These are phyloP conservation scores for Ischnura elegans DNA, from an alignment of 2,888 invertebrate species.

Conservation along the genomic window DNA sequence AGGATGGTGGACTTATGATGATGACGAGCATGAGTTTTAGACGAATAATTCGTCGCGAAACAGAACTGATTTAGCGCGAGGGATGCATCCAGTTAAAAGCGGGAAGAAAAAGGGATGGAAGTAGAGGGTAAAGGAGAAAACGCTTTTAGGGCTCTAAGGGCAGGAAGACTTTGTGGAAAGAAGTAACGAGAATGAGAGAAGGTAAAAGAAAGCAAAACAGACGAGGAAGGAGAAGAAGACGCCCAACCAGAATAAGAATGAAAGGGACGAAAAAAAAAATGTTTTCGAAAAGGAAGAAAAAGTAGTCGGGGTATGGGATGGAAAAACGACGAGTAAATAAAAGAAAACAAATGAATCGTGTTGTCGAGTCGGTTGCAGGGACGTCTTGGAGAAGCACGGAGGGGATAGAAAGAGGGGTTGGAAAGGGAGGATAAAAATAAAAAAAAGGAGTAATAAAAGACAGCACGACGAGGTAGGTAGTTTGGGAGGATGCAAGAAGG, in stretches of 20 bases:
- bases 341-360: slow-evolving; percentile 44
- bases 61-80: too few relatives aligned
- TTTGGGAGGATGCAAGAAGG: not conserved
- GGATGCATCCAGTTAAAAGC: too few relatives aligned
- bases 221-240: not conserved
- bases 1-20: too few relatives aligned
- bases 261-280: not conserved
- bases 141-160: not conserved
- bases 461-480: not conserved
- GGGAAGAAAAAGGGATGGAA: not conserved
- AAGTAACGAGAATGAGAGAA: not conserved
- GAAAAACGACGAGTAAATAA: not conserved
- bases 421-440: not conserved
- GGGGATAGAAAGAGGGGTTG: not conserved
- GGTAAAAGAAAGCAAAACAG: not conserved
- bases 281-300: too few relatives aligned
- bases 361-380: slow-evolving; percentile 11
- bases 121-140: not conserved
- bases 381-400: not conserved
- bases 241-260: not conserved
- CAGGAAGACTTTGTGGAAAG: too few relatives aligned
- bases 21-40: too few relatives aligned
- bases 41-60: too few relatives aligned
- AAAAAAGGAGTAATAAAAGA: not conserved
- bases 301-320: not conserved